Evolutionary conservation across 2,888 invertebrate genomes (phyloP), one percentile per base, ranked within the genome.

Genomic region (Trypoxylon attenuatum): DNA sequence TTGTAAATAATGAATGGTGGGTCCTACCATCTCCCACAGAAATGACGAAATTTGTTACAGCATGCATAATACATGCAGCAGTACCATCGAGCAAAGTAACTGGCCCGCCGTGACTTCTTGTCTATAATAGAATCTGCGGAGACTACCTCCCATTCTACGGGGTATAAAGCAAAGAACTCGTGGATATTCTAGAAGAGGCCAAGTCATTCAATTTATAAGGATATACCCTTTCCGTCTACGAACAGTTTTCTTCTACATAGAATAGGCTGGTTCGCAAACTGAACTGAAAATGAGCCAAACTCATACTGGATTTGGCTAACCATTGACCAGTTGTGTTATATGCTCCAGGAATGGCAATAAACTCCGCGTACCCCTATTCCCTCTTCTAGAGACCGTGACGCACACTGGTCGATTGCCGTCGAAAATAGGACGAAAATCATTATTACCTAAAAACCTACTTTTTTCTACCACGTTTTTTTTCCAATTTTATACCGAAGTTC

Each of bases 81-180:
- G 80, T 76, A 73, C 74, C 79, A 78, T 76, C 71, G 81, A 71
- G 76, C 76, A 72, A 60, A 74, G 72, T 76, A 73, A 74, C 79
- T 78, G 80, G 78, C 79, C 75, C 74, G 42, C 69, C 71, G 67
- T 73, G 80, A 77, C 64, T 81, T 77, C 83, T 84, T 83, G 84
- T 84, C 85, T 84, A 80, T 85, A 85, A 84, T 84, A 82, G 84
- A 85, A 85, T 85, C 85, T 84, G 73, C 73, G 76, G 81, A 78
- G 77, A 25, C 5, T 80, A 79, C 77, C 77, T 78, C 80, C 83
- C 77, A 82, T 82, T 82, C 73, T 73, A 62, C 64, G 59, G 52
- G 74, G 75, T 73, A 80, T 77, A 81, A 80, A 83, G 77, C 79
- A 83, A 80, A 80, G 77, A 80, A 83, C 77, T 71, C 73, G 69